Base-by-base conservation (phyloP, 2,888 invertebrate species). In the Cryptocephalus primarius region DNA sequence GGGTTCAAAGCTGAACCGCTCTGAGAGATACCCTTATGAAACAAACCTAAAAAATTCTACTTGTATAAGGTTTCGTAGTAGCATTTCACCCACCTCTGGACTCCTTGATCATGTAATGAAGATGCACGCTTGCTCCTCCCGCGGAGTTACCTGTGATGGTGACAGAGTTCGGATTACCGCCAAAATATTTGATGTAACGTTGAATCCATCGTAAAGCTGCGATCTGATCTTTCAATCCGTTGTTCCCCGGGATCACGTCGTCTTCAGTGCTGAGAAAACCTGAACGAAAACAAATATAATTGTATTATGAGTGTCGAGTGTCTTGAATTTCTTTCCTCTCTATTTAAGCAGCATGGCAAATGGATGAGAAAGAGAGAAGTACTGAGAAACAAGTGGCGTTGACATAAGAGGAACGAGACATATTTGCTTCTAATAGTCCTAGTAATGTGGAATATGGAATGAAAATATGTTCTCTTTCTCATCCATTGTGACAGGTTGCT, bases 231-330 rank as follows among this genome's bases (percentile, higher is more conserved):
- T 83, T 85, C 33, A 87, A 62, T 0, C 86, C 87, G 57, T 77
- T 78, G 64, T 87, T 87, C 4, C 83, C 83, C 0, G 87, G 80
- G 1, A 83, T 71, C 1, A 74, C 61, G 1, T 76, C 74, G 54
- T 87, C 85, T 33, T 80, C 85, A 0, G 86, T 85, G 60, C 83
- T 85, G 1, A 86, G 69, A 64, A 88, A 87, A 41, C 88, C 85
- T 82, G 41, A 43, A 60, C 4, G 4, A 36, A 22, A 22, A 22
- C 22, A 6, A 22, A 6, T 22, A 22, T n/a, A n/a, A n/a, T n/a
- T n/a, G n/a, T n/a, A n/a, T n/a, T n/a, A n/a, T n/a, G n/a, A n/a
- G n/a, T n/a, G n/a, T n/a, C n/a, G n/a, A n/a, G n/a, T n/a, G n/a
- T 34, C 9, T 34, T 34, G 9, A 34, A n/a, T 34, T n/a, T n/a